Evolutionary conservation across 2,797 vertebrate genomes (phyloP).

Genomic region (Premnoplex brunnescens): DNA sequence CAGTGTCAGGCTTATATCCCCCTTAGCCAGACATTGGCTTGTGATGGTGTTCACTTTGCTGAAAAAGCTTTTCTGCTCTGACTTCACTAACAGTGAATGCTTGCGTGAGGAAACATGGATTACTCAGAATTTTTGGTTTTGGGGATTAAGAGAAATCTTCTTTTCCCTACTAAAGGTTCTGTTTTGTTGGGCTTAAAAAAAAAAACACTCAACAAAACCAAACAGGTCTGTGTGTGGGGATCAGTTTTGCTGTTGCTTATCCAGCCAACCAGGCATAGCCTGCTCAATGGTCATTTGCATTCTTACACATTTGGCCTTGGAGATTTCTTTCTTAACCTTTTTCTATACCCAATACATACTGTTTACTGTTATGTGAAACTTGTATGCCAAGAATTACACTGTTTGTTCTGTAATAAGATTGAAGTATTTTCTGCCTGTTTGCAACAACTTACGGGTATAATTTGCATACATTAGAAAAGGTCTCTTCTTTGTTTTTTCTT

Average conservation of each 20-base stretch:
- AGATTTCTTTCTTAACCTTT: not conserved
- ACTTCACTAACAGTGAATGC: not conserved
- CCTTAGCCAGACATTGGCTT: not conserved
- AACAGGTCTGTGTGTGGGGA: not conserved
- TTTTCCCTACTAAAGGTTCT: not conserved
- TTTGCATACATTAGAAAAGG: not conserved
- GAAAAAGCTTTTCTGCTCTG: not conserved
- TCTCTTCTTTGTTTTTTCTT: not conserved
- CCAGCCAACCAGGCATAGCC: not conserved
- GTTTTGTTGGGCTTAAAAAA: not conserved
- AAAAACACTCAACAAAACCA: not conserved
- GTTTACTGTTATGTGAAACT: not conserved
- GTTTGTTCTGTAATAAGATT: not conserved
- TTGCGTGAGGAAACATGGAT: not conserved
- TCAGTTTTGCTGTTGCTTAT: not conserved
- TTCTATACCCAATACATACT: not conserved
- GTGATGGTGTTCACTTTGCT: not conserved
- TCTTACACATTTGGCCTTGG: not conserved
- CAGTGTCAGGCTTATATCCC: not conserved
- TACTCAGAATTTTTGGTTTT: not conserved
- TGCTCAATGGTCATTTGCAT: not conserved
- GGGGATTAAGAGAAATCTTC: not conserved
- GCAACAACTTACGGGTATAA: not conserved
- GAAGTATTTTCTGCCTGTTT: constrained; percentile 12
- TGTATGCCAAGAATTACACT: not conserved